phyloP scores from a whole-genome alignment of 2,797 vertebrate species.

The Onychomys arenicola region DNA sequence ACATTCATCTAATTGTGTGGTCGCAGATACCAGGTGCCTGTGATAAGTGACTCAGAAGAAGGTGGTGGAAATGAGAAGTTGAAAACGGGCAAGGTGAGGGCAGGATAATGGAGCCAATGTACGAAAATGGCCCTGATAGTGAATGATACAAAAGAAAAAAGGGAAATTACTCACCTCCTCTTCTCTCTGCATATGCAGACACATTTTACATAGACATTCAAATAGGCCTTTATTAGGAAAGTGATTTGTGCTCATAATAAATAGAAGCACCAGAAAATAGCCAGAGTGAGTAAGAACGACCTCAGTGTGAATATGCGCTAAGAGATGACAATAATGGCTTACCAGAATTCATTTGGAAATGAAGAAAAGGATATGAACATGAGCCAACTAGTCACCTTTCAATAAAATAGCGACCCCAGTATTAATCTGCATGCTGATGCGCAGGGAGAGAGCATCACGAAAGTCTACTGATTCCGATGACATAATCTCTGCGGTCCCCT shows the following conservation, averaged over 20 bases:
- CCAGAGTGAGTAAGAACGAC: constrained; percentile 8
- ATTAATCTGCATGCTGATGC: background rate
- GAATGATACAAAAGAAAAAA: constrained; percentile 2
- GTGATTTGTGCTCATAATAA: constrained; percentile 22
- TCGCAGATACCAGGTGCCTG: background rate
- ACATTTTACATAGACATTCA: background rate
- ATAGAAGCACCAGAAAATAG: constrained; percentile 25
- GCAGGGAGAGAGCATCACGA: background rate
- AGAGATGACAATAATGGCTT: background rate
- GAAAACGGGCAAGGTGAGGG: background rate
- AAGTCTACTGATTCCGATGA: background rate
- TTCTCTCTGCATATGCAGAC: background rate
- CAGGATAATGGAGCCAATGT: background rate
- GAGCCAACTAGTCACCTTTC: constrained; percentile 13
- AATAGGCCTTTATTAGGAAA: background rate
- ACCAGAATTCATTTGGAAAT: constrained; percentile 46
- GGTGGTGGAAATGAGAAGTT: background rate
- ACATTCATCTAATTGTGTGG: accelerated
- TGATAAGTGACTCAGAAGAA: background rate
- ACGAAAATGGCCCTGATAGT: background rate
- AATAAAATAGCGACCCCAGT: background rate
- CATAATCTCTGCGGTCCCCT: background rate
- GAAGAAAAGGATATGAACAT: constrained; percentile 2
- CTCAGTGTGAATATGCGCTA: background rate
- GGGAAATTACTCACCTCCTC: background rate